Evolutionary conservation across 2,888 invertebrate genomes (phyloP), one percentile per base, ranked within the genome.

Genomic region (Polydrusus pterygomalis): DNA sequence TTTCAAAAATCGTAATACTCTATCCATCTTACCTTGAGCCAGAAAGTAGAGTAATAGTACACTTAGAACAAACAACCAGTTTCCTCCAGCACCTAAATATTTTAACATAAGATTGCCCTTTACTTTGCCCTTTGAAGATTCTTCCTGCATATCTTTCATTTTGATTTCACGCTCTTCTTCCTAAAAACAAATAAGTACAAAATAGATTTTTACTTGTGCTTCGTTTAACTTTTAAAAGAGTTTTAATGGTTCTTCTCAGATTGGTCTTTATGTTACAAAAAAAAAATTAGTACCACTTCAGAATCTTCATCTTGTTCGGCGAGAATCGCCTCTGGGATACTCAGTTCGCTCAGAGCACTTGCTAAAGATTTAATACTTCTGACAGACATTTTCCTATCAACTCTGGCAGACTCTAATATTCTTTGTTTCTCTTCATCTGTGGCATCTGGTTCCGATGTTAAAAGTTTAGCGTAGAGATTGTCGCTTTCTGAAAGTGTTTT

Each of bases 51-150:
- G 84, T 0, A 89, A 7, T 0, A 90, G 43, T 0, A 93, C 89
- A 0, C 89, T 60, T 0, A 84, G 11, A 0, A 93, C 87, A 0
- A 90, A 84, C 54, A 86, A 88, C 78, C 89, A 87, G 15, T 92
- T 93, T 1, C 91, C 88, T 11, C 92, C 87, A 3, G 86, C 85
- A 25, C 80, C 73, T 63, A 93, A 86, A 82, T 93, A 93, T 13
- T 89, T 87, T 74, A 88, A 85, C 68, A 93, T 88, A 0, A 93
- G 89, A 5, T 88, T 88, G 76, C 91, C 91, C 79, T 91, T 90
- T 7, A 93, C 89, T 78, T 91, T 90, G 2, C 93, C 93, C 79
- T 86, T 88, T 0, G 91, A 90, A 0, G 86, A 84, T 75, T 86
- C 85, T 79, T 91, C 90, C 82, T 93, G 92, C 20, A 90, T 89